Base-by-base conservation (phyloP, 1,140 invertebrate species). In the Brevipalpus yothersi region DNA sequence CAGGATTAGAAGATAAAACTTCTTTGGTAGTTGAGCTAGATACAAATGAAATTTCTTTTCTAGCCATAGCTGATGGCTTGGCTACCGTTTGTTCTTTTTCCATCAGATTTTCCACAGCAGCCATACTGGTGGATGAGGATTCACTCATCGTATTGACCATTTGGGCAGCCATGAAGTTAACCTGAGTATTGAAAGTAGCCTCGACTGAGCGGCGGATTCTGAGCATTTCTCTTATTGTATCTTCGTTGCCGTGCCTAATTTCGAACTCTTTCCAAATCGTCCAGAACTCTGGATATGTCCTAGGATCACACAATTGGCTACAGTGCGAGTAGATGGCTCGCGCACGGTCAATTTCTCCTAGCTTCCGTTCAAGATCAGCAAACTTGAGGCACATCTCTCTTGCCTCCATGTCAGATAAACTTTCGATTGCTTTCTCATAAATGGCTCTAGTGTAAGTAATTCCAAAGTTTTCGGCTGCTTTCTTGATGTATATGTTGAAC, bases 241-340 rank as follows among this genome's bases (percentile, higher is more conserved):
- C 95, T 72, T 98, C 93, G 75, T 98, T 99, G n/a, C 95, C 95
- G 75, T 98, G 93, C 54, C 86, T 80, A 43, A 95, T 86, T 78
- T 99, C 95, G 77, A 99, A 99, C 66, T 97, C 90, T 74, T 95
- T 96, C 95, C 95, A 99, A 9, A 86, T 86, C 69, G 91, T 83
- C 95, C 95, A 99, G 69, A 98, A 98, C 42, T 85, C 81, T 7
- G 79, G 11, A 8, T 57, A 78, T 2, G 90, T 84, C 66, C 93
- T 79, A 8, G 95, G 95, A 78, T 99, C 95, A 75, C 92, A 97
- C 67, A 98, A 94, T 78, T 99, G 93, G 66, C 90, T 92, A 69
- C 91, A 96, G 72, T 99, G 92, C 0, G 84, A 83, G 71, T 97
- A 99, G 68, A 99, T 91, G 0, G 90, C 90, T 66, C 95, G 75